Conservation (phyloP, 2,888 invertebrate species). For the Drosophila aldrichi region DNA sequence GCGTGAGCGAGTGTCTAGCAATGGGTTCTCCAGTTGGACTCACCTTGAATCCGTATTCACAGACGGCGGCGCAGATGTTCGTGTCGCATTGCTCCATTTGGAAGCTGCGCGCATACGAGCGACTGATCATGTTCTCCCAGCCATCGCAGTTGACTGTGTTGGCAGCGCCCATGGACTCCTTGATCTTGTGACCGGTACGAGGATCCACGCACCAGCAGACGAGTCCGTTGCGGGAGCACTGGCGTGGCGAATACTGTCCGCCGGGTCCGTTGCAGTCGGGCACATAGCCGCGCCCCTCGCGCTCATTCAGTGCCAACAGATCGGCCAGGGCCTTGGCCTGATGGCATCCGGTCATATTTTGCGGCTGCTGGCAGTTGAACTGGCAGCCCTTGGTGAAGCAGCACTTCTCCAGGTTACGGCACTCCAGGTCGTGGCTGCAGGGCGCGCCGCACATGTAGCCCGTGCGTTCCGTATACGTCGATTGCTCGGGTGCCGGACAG, state of each 20-base stretch:
- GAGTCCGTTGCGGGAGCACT: slow-evolving; percentile 93
- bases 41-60: slow-evolving; percentile 93
- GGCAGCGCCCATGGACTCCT: slow-evolving; percentile 92
- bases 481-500: slow-evolving; percentile 88
- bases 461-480: slow-evolving; percentile 82
- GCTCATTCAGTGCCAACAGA: slow-evolving; percentile 91
- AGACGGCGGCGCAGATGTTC: slow-evolving; percentile 92
- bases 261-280: slow-evolving; percentile 91
- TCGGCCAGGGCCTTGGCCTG: slow-evolving; percentile 92
- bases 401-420: slow-evolving; percentile 93
- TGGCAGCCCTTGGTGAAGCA: slow-evolving; percentile 91
- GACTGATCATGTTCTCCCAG: slow-evolving; percentile 84
- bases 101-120: slow-evolving; percentile 86
- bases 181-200: slow-evolving; percentile 90
- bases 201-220: slow-evolving; percentile 95
- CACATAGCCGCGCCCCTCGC: slow-evolving; percentile 92
- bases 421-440: slow-evolving; percentile 92
- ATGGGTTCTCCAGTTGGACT: not conserved
- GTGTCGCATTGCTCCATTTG: slow-evolving; percentile 87
- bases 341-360: slow-evolving; percentile 91
- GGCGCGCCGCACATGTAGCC: slow-evolving; percentile 88
- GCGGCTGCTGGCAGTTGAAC: slow-evolving; percentile 90
- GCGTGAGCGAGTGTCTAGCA: too few species aligned
- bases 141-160: slow-evolving; percentile 88
- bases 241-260: slow-evolving; percentile 90